These are phyloP conservation scores for Momotus momota DNA, from an alignment of 2,797 vertebrate species.

Conservation along the genomic window DNA sequence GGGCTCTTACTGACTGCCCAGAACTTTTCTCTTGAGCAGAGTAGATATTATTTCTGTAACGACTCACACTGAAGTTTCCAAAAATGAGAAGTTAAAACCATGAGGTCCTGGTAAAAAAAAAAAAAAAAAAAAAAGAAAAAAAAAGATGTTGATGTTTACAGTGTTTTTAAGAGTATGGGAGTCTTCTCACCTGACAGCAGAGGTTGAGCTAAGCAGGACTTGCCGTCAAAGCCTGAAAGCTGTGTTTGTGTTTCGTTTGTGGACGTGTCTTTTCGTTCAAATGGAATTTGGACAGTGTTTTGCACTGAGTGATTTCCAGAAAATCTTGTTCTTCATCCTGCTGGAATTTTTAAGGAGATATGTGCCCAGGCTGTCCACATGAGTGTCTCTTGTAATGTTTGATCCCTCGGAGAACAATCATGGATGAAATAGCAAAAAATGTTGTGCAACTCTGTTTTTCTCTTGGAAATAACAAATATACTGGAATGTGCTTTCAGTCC, in stretches of 20 bases:
- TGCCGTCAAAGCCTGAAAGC: background rate
- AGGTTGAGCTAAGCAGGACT: background rate
- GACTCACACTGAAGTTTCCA: background rate
- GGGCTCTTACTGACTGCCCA: background rate
- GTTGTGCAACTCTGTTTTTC: constrained; percentile 66
- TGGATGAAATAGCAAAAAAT: constrained; percentile 27
- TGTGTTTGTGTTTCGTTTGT: background rate
- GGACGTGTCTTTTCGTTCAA: background rate
- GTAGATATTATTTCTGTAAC: background rate
- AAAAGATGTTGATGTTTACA: background rate
- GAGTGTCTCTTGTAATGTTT: constrained; percentile 35
- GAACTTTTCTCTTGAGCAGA: background rate
- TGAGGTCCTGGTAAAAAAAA: background rate
- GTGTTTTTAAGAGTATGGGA: fast-evolving
- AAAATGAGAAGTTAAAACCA: background rate
- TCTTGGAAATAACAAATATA: constrained; percentile 62
- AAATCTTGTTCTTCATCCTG: constrained; percentile 60
- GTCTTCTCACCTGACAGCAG: background rate
- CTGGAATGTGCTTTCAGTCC: constrained; percentile 48
- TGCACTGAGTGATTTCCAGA: constrained; percentile 46
- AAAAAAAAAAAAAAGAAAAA: no score
- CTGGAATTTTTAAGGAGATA: constrained; percentile 42
- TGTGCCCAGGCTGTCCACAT: constrained; percentile 51
- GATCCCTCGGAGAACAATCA: constrained; percentile 67
- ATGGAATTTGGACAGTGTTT: constrained; percentile 11